Evolutionary conservation across 2,888 invertebrate genomes (phyloP).

Genomic region (Nezara viridula): DNA sequence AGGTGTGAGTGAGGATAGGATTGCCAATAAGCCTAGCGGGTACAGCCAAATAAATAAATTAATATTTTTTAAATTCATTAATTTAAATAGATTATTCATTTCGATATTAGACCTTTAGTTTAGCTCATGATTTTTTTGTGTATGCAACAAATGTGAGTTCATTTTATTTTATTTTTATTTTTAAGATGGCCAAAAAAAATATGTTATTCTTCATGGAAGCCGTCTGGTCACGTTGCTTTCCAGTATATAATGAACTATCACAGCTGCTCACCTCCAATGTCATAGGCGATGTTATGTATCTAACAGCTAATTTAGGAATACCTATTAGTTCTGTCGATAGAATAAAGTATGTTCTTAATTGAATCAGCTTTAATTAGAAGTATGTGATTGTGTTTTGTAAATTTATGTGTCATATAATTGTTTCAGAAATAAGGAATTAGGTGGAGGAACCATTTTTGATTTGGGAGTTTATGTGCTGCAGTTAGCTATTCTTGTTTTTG

Average conservation of each 20-base stretch:
- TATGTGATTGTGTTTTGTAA: neutral
- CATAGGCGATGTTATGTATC: constrained; percentile 79
- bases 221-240: constrained; percentile 87
- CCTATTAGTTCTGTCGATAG: neutral
- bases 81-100: neutral
- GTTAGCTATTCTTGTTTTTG: constrained; percentile 78
- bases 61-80: too few species aligned
- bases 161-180: neutral
- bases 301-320: constrained; percentile 4
- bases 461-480: constrained; percentile 84
- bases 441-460: constrained; percentile 83
- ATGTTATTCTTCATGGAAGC: constrained; percentile 89
- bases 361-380: neutral
- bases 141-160: neutral
- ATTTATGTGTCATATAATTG: neutral
- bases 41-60: too few species aligned
- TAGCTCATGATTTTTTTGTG: neutral
- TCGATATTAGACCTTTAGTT: neutral
- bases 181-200: constrained; percentile 76
- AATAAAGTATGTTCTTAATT: neutral
- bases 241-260: constrained; percentile 79
- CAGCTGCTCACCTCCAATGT: constrained; percentile 77
- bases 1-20: too few species aligned
- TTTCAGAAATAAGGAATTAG: constrained; percentile 70
- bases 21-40: too few species aligned